Conservation (phyloP, 1,140 invertebrate genomes). For the Tetragonula clypearis region DNA sequence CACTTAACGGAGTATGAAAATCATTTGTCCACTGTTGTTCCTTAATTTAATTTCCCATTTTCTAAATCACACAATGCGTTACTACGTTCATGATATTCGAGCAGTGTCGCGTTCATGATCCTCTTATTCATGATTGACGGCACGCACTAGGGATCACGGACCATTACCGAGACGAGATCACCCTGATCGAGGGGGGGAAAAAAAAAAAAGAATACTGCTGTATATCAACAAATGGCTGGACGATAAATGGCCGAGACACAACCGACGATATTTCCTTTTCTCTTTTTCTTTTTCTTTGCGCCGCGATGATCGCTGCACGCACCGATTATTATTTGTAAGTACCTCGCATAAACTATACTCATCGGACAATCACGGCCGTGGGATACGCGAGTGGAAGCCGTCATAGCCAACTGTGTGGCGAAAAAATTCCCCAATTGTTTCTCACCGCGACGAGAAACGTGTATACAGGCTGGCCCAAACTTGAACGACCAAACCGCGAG, state of each 20-base stretch:
- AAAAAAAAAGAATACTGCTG: too few species aligned
- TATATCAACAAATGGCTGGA: neutral
- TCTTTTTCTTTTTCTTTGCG: neutral
- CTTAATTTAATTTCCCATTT: conserved; percentile 54
- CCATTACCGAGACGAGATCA: neutral
- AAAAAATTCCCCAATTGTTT: conserved; percentile 10
- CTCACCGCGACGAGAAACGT: neutral
- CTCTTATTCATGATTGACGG: conserved; percentile 46
- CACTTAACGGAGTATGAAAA: conserved; percentile 43
- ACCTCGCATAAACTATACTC: conserved; percentile 43
- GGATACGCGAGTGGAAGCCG: neutral
- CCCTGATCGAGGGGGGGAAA: too few species aligned
- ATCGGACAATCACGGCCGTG: conserved; percentile 6
- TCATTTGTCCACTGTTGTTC: conserved; percentile 46
- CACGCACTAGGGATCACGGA: neutral
- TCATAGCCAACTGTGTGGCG: neutral
- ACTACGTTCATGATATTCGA: conserved; percentile 50
- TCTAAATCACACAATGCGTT: conserved; percentile 52
- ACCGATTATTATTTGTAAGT: conserved; percentile 47
- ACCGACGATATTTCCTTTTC: conserved; percentile 23
- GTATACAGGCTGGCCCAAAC: too few species aligned
- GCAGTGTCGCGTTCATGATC: conserved; percentile 32
- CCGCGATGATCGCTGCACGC: conserved; percentile 30
- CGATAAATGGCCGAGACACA: conserved; percentile 9
- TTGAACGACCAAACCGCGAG: too few species aligned